Evolutionary conservation across 2,888 invertebrate species (phyloP).

Genomic region (Phytoseiulus persimilis): DNA sequence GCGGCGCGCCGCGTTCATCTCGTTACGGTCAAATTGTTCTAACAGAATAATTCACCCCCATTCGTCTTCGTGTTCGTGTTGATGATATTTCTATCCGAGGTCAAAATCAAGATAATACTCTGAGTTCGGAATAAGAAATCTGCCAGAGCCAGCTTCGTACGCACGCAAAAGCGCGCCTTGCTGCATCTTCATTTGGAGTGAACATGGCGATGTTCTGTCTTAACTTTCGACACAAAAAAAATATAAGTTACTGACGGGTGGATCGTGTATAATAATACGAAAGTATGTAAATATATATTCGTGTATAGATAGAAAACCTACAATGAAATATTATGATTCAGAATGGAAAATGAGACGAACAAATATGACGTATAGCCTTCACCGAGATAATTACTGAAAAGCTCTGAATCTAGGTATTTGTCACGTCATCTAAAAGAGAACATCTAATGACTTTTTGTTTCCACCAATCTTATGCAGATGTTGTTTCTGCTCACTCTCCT

Average conservation of each 20-base stretch:
- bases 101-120: not conserved
- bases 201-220: not conserved
- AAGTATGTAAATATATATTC: not conserved
- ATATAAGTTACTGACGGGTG: not conserved
- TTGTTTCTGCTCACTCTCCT: not conserved
- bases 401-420: not conserved
- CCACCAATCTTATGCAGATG: not conserved
- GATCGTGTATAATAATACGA: not conserved
- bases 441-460: not conserved
- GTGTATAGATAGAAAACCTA: not conserved
- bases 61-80: not conserved
- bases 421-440: not conserved
- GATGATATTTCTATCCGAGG: not conserved
- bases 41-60: not conserved
- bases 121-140: not conserved
- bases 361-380: not conserved
- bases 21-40: not conserved
- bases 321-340: not conserved
- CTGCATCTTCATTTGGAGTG: not conserved
- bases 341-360: not conserved
- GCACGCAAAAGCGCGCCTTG: not conserved
- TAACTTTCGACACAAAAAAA: not conserved
- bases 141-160: not conserved
- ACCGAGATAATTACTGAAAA: not conserved
- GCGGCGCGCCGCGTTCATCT: not conserved